Percentiles rank a stretch among this genome's conserved stretches.
Conservation (phyloP, 2,797 vertebrate genomes). For the Pyrrhura leucotis region DNA sequence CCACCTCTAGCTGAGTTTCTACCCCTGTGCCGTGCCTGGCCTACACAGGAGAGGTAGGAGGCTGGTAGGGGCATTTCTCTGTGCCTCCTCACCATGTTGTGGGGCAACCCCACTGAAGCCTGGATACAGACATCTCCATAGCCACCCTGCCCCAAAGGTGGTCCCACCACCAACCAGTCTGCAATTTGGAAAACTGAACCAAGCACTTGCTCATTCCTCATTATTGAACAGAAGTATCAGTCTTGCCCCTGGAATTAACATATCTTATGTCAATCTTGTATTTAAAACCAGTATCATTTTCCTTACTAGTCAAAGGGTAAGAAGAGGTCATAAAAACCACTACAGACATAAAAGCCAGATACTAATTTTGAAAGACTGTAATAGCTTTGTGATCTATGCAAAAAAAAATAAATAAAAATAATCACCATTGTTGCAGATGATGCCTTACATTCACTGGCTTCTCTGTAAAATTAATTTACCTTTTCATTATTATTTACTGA, state of each 20-base stretch:
- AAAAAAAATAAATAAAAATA: background rate
- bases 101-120: background rate
- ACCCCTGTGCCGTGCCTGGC: background rate
- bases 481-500: conserved; percentile 96
- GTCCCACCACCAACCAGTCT: background rate
- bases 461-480: conserved; percentile 86
- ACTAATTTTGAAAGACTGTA: conserved; percentile 82
- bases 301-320: conserved; percentile 67
- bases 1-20: fast-evolving
- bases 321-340: conserved; percentile 39
- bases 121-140: background rate
- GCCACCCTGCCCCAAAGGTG: background rate
- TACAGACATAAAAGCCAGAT: conserved; percentile 73
- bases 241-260: background rate
- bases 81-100: fast-evolving
- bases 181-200: background rate
- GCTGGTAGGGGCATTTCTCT: background rate
- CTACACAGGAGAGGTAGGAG: background rate
- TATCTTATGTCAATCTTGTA: background rate
- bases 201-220: background rate
- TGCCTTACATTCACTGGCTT: conserved; percentile 85
- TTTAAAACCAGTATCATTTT: conserved; percentile 46
- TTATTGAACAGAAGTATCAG: background rate
- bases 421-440: conserved; percentile 83
- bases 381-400: conserved; percentile 78